Evolutionary conservation across 2,113 vertebrate genomes (phyloP).

Genomic region (Heptranchias perlo): DNA sequence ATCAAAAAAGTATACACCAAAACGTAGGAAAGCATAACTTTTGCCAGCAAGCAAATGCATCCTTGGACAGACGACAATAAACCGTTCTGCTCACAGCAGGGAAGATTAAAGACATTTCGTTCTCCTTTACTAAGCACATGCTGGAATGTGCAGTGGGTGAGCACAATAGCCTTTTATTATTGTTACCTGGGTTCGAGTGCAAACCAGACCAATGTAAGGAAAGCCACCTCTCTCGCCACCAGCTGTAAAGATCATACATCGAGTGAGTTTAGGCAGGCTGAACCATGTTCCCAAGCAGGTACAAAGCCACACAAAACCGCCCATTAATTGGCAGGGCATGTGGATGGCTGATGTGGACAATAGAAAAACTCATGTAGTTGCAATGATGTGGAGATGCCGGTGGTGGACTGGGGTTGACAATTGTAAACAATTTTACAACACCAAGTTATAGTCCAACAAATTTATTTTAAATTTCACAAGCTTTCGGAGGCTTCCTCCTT

Average conservation of each 20-base stretch:
- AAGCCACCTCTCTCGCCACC: background rate
- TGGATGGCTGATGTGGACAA: background rate
- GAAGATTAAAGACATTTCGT: background rate
- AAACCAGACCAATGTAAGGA: background rate
- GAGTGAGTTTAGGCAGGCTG: background rate
- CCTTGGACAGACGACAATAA: background rate
- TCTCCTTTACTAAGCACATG: background rate
- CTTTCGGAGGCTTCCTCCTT: too few species aligned
- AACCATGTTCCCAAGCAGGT: background rate
- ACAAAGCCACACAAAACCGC: background rate
- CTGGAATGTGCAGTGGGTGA: background rate
- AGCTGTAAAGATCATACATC: background rate
- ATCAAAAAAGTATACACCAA: background rate
- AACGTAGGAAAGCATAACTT: background rate
- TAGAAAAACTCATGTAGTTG: too few species aligned
- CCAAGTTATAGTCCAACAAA: too few species aligned
- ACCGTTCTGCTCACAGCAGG: background rate
- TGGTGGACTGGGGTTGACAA: too few species aligned
- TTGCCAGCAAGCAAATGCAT: background rate
- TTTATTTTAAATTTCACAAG: too few species aligned
- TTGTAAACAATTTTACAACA: too few species aligned
- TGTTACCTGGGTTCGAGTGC: background rate
- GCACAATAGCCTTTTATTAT: background rate
- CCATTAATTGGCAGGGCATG: background rate
- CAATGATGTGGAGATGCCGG: too few species aligned